These are phyloP conservation scores for Suricata suricatta DNA, from an alignment of 2,113 vertebrate species.

Conservation along the genomic window DNA sequence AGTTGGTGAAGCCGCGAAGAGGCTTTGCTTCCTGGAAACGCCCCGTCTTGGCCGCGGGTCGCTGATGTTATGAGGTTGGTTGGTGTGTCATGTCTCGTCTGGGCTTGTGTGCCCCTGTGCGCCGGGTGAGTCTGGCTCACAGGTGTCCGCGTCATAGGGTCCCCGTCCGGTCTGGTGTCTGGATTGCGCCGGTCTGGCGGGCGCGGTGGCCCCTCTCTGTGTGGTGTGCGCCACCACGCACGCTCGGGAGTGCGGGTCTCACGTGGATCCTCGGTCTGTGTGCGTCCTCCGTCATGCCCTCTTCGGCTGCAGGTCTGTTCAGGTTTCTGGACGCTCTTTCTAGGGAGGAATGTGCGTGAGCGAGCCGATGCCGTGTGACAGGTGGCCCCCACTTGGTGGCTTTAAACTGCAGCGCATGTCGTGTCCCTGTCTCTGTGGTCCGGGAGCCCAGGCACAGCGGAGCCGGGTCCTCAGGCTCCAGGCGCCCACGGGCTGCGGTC, in stretches of 20 bases:
- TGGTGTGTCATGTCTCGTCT: not conserved
- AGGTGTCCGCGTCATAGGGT: fast-evolving
- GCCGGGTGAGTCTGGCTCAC: not conserved
- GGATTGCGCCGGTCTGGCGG: fast-evolving
- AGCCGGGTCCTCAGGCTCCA: not conserved
- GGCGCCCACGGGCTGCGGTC: not conserved
- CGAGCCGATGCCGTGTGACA: not conserved
- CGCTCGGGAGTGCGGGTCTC: not conserved
- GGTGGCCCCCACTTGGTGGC: not conserved
- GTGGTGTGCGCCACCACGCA: fast-evolving
- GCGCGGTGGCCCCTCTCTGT: fast-evolving
- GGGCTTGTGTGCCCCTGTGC: not conserved
- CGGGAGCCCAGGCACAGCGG: not conserved
- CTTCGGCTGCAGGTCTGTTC: not conserved
- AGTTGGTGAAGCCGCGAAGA: not conserved
- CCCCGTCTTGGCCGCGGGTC: fast-evolving
- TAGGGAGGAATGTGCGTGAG: not conserved
- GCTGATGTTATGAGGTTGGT: fast-evolving
- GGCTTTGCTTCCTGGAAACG: not conserved
- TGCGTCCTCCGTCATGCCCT: not conserved
- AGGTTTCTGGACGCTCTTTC: not conserved
- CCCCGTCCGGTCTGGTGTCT: not conserved
- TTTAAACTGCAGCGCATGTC: not conserved
- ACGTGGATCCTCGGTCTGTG: not conserved
- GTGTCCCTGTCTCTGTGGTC: fast-evolving